Base-by-base conservation (phyloP, 2,113 vertebrate species). In the Sterrhoptilus dennistouni region DNA sequence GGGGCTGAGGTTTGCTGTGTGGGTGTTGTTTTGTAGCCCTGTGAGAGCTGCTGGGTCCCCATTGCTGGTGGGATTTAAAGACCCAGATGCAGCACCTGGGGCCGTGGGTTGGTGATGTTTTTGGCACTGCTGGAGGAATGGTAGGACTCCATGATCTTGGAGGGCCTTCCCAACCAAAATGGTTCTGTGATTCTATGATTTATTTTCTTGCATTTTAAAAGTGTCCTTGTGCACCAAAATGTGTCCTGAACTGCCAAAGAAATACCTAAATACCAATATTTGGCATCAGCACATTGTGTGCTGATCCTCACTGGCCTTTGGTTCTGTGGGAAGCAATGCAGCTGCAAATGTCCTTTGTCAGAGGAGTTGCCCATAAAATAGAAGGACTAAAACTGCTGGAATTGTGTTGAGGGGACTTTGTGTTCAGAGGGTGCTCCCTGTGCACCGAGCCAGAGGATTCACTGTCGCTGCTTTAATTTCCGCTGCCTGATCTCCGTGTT, bases 361-460 rank as follows among this genome's bases (percentile, higher is more conserved):
- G 14, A 86, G 69, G 52, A 56, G 69, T 0, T 42, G 36, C 18
- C 52, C 5, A 5, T 77, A 0, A 36, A 66, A 8, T 2, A 45
- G 23, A 47, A 31, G 50, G 33, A 44, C 8, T 16, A 11, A 14
- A 54, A 13, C 15, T 31, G 21, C 65, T 35, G 47, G 75, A 36
- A 47, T 33, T 14, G 20, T 36, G 13, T n/a, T 24, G 50, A 40
- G 23, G 31, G 31, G 17, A 19, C 25, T 63, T n/a, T 16, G 33
- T 83, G 13, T 25, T 71, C 52, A 7, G 45, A 40, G 27, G 31
- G 4, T 45, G 49, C 53, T 75, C 66, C 17, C 29, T 9, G 20
- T 9, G 44, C 79, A 29, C 61, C 0, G 2, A 42, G 74, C 7
- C 5, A 7, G 19, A 0, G 0, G 13, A 14, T 60, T 71, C 7